Conservation (phyloP, 2,797 vertebrate species). For the Rhodeus uyekii region DNA sequence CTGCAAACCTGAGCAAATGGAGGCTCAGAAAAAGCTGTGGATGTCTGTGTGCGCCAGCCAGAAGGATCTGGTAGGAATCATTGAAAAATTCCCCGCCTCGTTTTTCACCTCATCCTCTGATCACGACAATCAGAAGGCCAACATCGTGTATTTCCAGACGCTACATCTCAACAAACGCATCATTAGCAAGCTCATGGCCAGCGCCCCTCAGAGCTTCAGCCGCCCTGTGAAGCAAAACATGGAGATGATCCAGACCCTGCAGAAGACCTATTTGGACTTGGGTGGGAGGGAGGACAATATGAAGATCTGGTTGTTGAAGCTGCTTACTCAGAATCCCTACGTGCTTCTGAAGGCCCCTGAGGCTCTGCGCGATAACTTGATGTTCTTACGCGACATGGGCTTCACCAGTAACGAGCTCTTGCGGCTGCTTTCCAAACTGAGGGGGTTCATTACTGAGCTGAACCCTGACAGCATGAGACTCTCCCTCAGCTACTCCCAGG, state of each 20-base stretch:
- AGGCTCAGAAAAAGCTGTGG: constrained; percentile 84
- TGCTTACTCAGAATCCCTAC: constrained; percentile 92
- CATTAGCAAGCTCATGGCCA: constrained; percentile 88
- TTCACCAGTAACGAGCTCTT: constrained; percentile 85
- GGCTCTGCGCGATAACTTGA: constrained; percentile 78
- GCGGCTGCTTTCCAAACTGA: constrained; percentile 86
- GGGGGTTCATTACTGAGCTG: constrained; percentile 89
- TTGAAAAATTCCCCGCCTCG: constrained; percentile 90
- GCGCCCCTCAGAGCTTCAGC: constrained; percentile 84
- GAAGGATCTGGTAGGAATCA: constrained; percentile 82
- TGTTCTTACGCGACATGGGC: constrained; percentile 79
- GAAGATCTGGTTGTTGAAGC: constrained; percentile 91
- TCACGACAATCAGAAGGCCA: constrained; percentile 81
- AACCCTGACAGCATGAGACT: constrained; percentile 76
- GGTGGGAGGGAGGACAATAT: constrained; percentile 86
- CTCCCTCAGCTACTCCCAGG: constrained; percentile 81
- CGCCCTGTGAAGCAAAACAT: constrained; percentile 82
- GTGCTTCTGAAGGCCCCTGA: constrained; percentile 82
- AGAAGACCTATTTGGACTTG: constrained; percentile 80
- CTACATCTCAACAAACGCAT: constrained; percentile 87
- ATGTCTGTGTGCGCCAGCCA: constrained; percentile 82
- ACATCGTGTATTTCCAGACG: constrained; percentile 85
- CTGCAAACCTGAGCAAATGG: constrained; percentile 78
- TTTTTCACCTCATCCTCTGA: constrained; percentile 83
- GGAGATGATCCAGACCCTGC: constrained; percentile 78